These are phyloP conservation scores for Zaprionus kolodkinae DNA, from an alignment of 1,140 invertebrate genomes.

Conservation along the genomic window DNA sequence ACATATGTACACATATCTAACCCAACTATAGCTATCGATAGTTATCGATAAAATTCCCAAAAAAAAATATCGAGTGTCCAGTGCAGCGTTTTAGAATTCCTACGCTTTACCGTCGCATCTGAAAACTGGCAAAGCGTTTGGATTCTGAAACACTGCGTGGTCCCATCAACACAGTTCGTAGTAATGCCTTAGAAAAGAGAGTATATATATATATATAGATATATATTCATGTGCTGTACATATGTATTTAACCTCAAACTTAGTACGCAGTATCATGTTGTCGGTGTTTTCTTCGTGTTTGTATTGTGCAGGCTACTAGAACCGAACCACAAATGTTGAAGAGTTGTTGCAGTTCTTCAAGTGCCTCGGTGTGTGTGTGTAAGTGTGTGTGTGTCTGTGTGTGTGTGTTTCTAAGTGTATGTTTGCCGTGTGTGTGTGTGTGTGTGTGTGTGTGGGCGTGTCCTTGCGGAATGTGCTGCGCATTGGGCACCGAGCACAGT, in stretches of 20 bases:
- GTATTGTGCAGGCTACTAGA: slow-evolving; percentile 4
- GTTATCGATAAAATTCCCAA: background rate
- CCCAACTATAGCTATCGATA: background rate
- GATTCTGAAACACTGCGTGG: slow-evolving; percentile 88
- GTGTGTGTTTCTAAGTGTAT: background rate
- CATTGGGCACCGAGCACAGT: slow-evolving; percentile 3
- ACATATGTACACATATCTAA: background rate
- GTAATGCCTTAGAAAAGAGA: background rate
- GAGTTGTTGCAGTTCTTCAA: slow-evolving; percentile 12
- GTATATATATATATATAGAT: background rate
- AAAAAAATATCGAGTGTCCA: slow-evolving; percentile 7
- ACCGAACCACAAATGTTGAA: slow-evolving; percentile 6
- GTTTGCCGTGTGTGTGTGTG: background rate
- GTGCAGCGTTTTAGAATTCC: slow-evolving; percentile 90
- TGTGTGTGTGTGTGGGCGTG: background rate
- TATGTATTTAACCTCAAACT: slow-evolving; percentile 3
- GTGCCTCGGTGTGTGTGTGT: background rate
- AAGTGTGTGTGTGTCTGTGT: background rate
- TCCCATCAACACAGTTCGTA: background rate
- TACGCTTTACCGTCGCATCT: slow-evolving; percentile 89
- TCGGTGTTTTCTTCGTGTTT: background rate
- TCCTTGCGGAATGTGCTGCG: slow-evolving; percentile 6
- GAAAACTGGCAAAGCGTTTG: slow-evolving; percentile 90
- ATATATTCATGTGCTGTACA: background rate
- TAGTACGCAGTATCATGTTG: background rate